A percentile compares a stretch with the other conserved stretches of the same genome.
phyloP scores from a whole-genome alignment of 2,113 vertebrate genomes.

The Xiphorhynchus elegans region DNA sequence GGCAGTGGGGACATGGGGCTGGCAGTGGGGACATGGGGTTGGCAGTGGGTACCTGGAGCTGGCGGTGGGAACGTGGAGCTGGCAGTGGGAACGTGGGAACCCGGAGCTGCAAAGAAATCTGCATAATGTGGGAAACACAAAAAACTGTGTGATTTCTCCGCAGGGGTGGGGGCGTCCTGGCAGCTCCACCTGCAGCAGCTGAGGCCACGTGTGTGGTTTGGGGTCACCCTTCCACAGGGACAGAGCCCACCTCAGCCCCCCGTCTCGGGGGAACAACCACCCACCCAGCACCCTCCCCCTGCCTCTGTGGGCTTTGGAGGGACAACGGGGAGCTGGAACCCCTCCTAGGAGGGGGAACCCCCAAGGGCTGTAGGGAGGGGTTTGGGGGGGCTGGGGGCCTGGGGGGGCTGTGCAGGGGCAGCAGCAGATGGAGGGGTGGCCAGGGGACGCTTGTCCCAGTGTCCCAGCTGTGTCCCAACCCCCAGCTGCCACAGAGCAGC shows the following conservation, averaged over 20 bases:
- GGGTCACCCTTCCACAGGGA: neutral
- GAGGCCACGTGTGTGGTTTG: neutral
- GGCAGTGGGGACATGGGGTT: rapidly evolving
- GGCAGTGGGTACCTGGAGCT: neutral
- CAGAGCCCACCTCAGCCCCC: neutral
- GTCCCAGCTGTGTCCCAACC: neutral
- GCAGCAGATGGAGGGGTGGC: neutral
- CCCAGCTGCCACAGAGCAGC: conserved; percentile 3
- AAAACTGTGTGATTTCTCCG: neutral
- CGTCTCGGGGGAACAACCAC: rapidly evolving
- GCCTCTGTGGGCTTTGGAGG: neutral
- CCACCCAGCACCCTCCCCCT: neutral
- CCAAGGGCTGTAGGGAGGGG: neutral
- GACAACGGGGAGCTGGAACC: rapidly evolving
- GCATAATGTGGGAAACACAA: neutral
- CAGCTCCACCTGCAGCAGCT: neutral
- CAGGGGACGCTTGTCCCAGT: rapidly evolving
- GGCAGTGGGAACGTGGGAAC: neutral
- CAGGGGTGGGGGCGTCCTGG: rapidly evolving
- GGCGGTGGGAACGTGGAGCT: rapidly evolving
- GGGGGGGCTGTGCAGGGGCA: neutral
- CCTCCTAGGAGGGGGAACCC: too few species aligned
- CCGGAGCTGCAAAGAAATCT: neutral
- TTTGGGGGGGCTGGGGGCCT: too few species aligned
- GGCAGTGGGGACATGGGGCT: rapidly evolving